These are phyloP conservation scores for Aptenodytes patagonicus DNA, from an alignment of 2,113 vertebrate genomes.

Conservation along the genomic window DNA sequence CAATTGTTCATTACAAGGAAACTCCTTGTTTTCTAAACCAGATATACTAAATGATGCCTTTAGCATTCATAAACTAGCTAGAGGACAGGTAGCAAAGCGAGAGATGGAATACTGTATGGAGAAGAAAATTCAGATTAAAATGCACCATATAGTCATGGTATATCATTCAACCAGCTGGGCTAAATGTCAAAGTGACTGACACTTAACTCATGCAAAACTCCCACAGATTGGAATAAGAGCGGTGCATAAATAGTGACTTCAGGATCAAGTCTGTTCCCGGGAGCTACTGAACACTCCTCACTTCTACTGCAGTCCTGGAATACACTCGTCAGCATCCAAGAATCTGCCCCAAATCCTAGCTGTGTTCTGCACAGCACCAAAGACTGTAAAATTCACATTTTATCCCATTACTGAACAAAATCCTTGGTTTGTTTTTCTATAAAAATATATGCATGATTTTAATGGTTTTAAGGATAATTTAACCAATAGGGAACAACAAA, in stretches of 20 bases:
- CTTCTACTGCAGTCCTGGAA: not conserved
- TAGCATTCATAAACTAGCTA: not conserved
- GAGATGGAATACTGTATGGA: not conserved
- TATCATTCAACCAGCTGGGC: conserved; percentile 49
- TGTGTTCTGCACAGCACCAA: not conserved
- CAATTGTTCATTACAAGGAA: not conserved
- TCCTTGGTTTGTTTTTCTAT: not conserved
- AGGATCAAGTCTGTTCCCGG: conserved; percentile 46
- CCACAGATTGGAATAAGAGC: conserved; percentile 43
- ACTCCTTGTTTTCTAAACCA: not conserved
- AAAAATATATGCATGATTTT: not conserved
- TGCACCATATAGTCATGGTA: not conserved
- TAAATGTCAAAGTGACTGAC: conserved; percentile 70
- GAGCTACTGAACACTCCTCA: not conserved
- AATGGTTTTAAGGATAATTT: not conserved
- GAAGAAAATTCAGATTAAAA: not conserved
- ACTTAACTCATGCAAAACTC: conserved; percentile 59
- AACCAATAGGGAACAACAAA: not conserved
- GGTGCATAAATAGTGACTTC: conserved; percentile 48
- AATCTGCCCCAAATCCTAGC: conserved; percentile 4
- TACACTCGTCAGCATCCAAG: not conserved
- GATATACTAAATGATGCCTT: not conserved
- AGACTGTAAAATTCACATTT: not conserved
- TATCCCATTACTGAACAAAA: not conserved
- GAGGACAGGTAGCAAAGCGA: not conserved